Conservation (phyloP, 2,797 vertebrate species). For the Muscicapa striata region DNA sequence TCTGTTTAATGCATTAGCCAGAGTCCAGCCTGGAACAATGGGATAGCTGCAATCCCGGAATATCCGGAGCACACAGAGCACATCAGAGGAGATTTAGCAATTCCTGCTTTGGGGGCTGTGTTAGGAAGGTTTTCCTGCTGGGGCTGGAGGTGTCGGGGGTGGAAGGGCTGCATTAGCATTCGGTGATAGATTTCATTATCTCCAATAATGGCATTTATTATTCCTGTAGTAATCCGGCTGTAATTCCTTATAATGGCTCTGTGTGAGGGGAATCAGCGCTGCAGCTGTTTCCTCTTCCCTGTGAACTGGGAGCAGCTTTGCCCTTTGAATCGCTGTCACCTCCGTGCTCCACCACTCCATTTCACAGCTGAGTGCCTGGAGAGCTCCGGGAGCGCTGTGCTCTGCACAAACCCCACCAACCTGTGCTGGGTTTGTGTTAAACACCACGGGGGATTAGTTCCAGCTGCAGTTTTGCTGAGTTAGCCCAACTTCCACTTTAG, state of each 20-base stretch:
- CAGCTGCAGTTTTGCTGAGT: slow-evolving; percentile 60
- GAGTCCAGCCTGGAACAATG: not conserved
- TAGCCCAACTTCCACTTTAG: slow-evolving; percentile 14
- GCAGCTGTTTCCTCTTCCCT: slow-evolving; percentile 1
- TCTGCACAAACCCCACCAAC: not conserved
- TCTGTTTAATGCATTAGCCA: not conserved
- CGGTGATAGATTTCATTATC: not conserved
- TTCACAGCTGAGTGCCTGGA: not conserved
- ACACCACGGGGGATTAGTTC: not conserved
- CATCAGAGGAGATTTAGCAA: not conserved
- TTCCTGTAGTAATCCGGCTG: not conserved
- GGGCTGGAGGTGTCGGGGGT: not conserved
- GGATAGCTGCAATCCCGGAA: not conserved
- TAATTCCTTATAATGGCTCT: not conserved
- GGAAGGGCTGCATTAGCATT: not conserved
- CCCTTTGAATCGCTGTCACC: not conserved
- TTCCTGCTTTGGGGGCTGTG: not conserved
- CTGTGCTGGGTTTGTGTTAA: not conserved
- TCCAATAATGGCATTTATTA: slow-evolving; percentile 9
- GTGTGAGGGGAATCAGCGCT: not conserved
- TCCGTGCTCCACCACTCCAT: not conserved
- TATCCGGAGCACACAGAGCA: not conserved
- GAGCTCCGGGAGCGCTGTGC: not conserved
- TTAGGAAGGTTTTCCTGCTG: not conserved
- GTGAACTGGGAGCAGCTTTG: not conserved